Conservation (phyloP, 53 echinoderm and acorn worm species). For the Temnopleurus reevesii region DNA sequence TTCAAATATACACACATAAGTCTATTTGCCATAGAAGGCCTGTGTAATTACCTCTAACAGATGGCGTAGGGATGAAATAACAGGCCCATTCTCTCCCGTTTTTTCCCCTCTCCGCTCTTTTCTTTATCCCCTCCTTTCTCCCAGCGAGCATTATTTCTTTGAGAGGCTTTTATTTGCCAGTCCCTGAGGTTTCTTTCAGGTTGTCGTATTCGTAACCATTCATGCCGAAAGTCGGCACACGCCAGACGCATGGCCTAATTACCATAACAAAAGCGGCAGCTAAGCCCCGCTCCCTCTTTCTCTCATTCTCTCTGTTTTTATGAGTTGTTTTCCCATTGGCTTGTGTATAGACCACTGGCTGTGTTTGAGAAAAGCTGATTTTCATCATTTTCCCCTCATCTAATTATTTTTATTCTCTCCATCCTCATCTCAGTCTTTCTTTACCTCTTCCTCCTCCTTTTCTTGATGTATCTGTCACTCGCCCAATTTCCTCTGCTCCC, state of each 20-base stretch:
- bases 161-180: constrained; percentile 15
- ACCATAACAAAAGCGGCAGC: constrained; percentile 16
- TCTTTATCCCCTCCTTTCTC: not conserved
- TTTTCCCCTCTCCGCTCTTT: not conserved
- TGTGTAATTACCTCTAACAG: constrained; percentile 46
- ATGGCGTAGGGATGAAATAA: not conserved
- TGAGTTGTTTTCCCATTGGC: constrained; percentile 11
- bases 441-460: not conserved
- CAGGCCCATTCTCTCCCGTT: constrained; percentile 1
- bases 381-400: no score
- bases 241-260: constrained; percentile 35
- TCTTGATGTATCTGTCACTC: not conserved
- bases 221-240: constrained; percentile 37
- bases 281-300: not conserved
- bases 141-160: constrained; percentile 10
- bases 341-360: constrained; percentile 4
- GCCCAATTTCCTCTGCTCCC: not conserved
- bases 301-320: not conserved
- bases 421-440: not conserved
- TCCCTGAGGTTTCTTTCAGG: constrained; percentile 16
- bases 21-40: constrained; percentile 37
- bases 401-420: constrained; percentile 10
- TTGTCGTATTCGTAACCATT: not conserved
- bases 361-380: not conserved
- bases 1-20: constrained; percentile 28